Evolutionary conservation across 1,140 invertebrate genomes (phyloP).

Genomic region (Carposina sasakii): DNA sequence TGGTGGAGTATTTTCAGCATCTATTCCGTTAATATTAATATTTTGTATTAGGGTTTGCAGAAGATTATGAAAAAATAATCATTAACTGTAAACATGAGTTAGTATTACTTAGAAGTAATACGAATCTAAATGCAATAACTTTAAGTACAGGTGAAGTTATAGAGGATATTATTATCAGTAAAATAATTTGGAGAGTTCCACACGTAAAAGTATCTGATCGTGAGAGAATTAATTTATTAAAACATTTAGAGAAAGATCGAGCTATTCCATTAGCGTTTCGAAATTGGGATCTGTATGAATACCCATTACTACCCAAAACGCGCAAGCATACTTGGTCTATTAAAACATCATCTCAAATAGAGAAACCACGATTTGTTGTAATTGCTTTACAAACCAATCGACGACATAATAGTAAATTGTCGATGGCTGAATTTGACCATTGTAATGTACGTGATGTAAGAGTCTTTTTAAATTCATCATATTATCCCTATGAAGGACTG

Average conservation of each 20-base stretch:
- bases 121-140: slow-evolving; percentile 31
- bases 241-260: slow-evolving; percentile 27
- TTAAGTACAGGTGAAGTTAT: slow-evolving; percentile 2
- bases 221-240: slow-evolving; percentile 23
- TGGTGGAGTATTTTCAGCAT: slow-evolving; percentile 40
- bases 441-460: slow-evolving; percentile 14
- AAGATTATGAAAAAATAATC: slow-evolving; percentile 66
- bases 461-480: slow-evolving; percentile 13
- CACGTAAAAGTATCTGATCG: slow-evolving; percentile 15
- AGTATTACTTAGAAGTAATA: slow-evolving; percentile 46
- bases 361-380: slow-evolving; percentile 34
- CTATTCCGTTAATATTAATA: slow-evolving; percentile 48
- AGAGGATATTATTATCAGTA: slow-evolving; percentile 11
- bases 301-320: slow-evolving; percentile 38
- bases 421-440: slow-evolving; percentile 11
- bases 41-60: slow-evolving; percentile 55
- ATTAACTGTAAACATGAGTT: slow-evolving; percentile 63
- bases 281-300: slow-evolving; percentile 50
- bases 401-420: slow-evolving; percentile 9
- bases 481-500: slow-evolving; percentile 15
- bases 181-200: slow-evolving; percentile 19
- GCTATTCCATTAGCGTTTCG: slow-evolving; percentile 37
- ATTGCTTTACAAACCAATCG: slow-evolving; percentile 11
- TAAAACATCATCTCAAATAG: slow-evolving; percentile 32
- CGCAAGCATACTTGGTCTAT: slow-evolving; percentile 37